Evolutionary conservation across 2,113 vertebrate species (phyloP).

Genomic region (Ailurus styani): DNA sequence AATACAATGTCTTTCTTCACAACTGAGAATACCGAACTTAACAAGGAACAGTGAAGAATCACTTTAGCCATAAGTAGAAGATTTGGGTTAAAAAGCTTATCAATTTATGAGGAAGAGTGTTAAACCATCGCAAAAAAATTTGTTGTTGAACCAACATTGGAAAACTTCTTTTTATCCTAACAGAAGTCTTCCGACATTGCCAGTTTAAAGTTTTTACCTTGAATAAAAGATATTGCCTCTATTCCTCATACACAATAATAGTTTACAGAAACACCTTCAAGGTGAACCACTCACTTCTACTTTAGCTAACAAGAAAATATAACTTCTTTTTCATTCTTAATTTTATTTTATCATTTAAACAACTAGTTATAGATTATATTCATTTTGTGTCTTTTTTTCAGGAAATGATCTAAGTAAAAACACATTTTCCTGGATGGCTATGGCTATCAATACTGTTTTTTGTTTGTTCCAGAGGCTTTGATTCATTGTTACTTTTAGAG

Average conservation of each 20-base stretch:
- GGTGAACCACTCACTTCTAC: background rate
- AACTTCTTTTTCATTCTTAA: conserved; percentile 30
- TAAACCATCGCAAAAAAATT: background rate
- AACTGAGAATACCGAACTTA: background rate
- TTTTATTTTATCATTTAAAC: background rate
- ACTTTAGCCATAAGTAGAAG: conserved; percentile 25
- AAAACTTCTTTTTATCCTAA: background rate
- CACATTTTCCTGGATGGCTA: conserved; percentile 52
- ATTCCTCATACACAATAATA: background rate
- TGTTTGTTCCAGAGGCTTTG: background rate
- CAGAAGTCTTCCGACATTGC: background rate
- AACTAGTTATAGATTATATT: conserved; percentile 50
- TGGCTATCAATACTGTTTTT: conserved; percentile 28
- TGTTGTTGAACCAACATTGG: background rate
- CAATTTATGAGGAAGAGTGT: conserved; percentile 8
- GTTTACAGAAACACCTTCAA: background rate
- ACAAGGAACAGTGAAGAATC: background rate
- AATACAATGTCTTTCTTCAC: background rate
- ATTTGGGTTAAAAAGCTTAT: conserved; percentile 2
- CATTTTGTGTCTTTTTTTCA: conserved; percentile 69
- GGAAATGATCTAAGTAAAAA: conserved; percentile 57
- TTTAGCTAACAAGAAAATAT: conserved; percentile 50
- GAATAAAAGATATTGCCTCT: background rate
- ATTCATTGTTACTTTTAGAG: background rate
- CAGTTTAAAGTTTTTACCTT: background rate